Evolutionary conservation across 2,113 vertebrate species (phyloP), one percentile per base, ranked within the genome.

Genomic region (Mugil cephalus): DNA sequence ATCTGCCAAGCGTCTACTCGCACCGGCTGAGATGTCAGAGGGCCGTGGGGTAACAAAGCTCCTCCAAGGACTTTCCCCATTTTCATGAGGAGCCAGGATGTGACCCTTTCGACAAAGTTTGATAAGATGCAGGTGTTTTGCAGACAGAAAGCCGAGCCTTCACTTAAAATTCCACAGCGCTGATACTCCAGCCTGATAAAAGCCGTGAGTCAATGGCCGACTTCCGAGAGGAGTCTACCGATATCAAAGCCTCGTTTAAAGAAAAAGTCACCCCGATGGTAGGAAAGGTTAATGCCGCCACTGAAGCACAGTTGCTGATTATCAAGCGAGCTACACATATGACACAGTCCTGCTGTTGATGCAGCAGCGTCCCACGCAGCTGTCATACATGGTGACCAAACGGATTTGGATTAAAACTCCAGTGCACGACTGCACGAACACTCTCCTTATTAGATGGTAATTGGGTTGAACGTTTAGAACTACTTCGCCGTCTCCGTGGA

Each of bases 111-210:
- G n/a, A 76, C 76, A 82, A 75, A 77, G 35, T 82, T 79, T 87
- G 87, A 90, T 89, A 89, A 91, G 83, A 88, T 77, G 87, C 88
- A 90, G 85, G 86, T 89, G 69, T 87, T 92, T 87, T 63, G 54
- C 58, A 47, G 74, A 87, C 69, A 74, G 65, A 86, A 85, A 69
- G 67, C 53, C 73, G 46, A 75, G 39, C 45, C 70, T 77, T 85
- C 75, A 79, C 77, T 74, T 83, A 64, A 84, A 84, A 89, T 90
- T 88, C 79, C 79, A 45, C 38, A 0, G 48, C 19, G 43, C 58
- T 62, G 87, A 88, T 93, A 85, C 64, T 24, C 68, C 60, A 59
- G 60, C 46, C 51, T 45, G 89, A 92, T 91, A 88, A 82, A 79
- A 71, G 80, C 80, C 42, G 39, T 0, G 53, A 83, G 86, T 88